phyloP scores from a whole-genome alignment of 2,888 invertebrate species.

The Melinopterus prodromus region DNA sequence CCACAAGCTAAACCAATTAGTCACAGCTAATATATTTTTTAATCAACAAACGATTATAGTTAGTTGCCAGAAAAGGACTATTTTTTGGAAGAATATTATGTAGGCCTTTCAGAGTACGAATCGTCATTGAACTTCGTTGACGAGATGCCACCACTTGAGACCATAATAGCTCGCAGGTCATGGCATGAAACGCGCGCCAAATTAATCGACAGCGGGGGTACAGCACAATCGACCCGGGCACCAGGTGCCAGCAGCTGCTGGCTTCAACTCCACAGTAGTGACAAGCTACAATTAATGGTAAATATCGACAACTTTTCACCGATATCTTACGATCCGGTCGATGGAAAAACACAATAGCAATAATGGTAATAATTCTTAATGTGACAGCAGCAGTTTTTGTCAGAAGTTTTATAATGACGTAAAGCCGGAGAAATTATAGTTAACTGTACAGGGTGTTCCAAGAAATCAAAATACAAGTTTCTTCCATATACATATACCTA shows the following conservation, averaged over 20 bases:
- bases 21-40: too few species aligned
- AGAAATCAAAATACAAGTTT: too few species aligned
- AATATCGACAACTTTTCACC: background rate
- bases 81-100: too few species aligned
- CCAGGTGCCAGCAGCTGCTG: constrained; percentile 45
- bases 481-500: too few species aligned
- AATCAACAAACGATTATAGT: too few species aligned
- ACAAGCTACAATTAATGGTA: constrained; percentile 5
- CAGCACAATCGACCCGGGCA: constrained; percentile 7
- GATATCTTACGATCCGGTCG: background rate
- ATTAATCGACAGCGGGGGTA: background rate
- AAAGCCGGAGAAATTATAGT: too few species aligned
- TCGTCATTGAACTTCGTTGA: background rate
- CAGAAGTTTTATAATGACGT: too few species aligned
- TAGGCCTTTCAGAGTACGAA: too few species aligned
- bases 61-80: too few species aligned
- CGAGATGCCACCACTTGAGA: background rate
- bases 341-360: background rate
- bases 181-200: background rate
- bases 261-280: constrained; percentile 14
- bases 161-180: background rate
- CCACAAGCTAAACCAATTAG: too few species aligned
- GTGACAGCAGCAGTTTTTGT: background rate
- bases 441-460: too few species aligned
- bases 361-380: background rate